phyloP scores from a whole-genome alignment of 1,140 invertebrate species.

The Dermatophagoides farinae region DNA sequence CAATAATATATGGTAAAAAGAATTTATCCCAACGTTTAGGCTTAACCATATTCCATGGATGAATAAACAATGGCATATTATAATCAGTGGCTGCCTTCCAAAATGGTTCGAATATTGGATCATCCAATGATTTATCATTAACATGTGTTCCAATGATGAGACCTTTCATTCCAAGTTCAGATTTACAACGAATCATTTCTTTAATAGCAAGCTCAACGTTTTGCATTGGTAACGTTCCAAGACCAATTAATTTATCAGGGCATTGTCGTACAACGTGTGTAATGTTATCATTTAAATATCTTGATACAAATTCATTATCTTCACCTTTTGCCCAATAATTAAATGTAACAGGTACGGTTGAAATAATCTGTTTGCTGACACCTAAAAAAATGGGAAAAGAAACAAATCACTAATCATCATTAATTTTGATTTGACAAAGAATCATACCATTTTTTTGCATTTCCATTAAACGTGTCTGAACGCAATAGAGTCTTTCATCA shows the following conservation, averaged over 20 bases:
- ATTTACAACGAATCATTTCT: constrained; percentile 33
- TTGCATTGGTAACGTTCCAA: constrained; percentile 39
- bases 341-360: constrained; percentile 45
- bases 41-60: constrained; percentile 39
- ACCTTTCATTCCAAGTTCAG: constrained; percentile 32
- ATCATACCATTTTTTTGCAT: constrained; percentile 29
- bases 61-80: constrained; percentile 33
- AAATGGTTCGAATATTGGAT: constrained; percentile 31
- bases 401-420: too few relatives aligned
- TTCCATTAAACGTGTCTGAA: constrained; percentile 27
- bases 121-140: constrained; percentile 39
- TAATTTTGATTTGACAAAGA: background rate
- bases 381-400: constrained; percentile 19
- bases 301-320: constrained; percentile 32
- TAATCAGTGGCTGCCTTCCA: constrained; percentile 36
- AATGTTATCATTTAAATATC: constrained; percentile 36
- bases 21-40: constrained; percentile 33
- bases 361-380: constrained; percentile 36
- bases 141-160: constrained; percentile 40
- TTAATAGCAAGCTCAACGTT: constrained; percentile 32
- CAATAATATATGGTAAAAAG: constrained; percentile 41
- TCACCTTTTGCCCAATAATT: constrained; percentile 39
- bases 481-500: constrained; percentile 35
- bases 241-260: constrained; percentile 33
- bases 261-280: constrained; percentile 28